These are phyloP conservation scores for Caradrina clavipalpis DNA, from an alignment of 2,888 invertebrate genomes.

Conservation along the genomic window DNA sequence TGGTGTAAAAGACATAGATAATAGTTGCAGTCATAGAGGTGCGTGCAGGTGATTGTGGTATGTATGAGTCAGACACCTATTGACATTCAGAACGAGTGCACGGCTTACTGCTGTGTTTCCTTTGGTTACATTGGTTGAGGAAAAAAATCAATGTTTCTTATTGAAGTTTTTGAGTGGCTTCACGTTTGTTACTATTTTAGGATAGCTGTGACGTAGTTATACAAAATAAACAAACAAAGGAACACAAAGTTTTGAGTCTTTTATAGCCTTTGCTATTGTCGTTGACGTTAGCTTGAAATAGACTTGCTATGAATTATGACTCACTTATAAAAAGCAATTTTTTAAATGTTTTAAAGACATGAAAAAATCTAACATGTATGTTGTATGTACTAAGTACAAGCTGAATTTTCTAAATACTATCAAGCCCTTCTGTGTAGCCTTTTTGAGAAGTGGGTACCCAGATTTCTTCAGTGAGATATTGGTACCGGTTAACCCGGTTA, in stretches of 20 bases:
- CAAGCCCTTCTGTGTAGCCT: no score
- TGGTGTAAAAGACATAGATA: slow-evolving; percentile 59
- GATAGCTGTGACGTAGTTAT: slow-evolving; percentile 2
- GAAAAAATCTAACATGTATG: no score
- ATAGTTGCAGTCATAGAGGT: slow-evolving; percentile 59
- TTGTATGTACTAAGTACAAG: no score
- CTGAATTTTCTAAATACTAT: no score
- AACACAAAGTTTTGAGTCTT: not conserved
- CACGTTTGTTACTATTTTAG: not conserved
- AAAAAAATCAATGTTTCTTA: slow-evolving; percentile 37
- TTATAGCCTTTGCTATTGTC: slow-evolving; percentile 1
- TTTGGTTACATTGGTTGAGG: slow-evolving; percentile 46
- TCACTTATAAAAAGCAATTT: not conserved
- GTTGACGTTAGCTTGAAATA: not conserved
- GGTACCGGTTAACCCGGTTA: no score
- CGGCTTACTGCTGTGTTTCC: slow-evolving; percentile 59
- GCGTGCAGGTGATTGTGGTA: slow-evolving; percentile 75
- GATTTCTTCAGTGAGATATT: no score
- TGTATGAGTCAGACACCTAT: slow-evolving; percentile 70
- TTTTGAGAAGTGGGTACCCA: no score
- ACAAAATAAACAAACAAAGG: slow-evolving; percentile 7
- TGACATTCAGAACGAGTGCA: slow-evolving; percentile 75
- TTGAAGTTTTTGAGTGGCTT: slow-evolving; percentile 17
- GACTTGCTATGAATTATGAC: not conserved
- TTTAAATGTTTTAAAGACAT: no score